Percentiles rank a stretch among this genome's conserved stretches.
Evolutionary conservation across 2,797 vertebrate genomes (phyloP).

Genomic region (Vipera latastei): DNA sequence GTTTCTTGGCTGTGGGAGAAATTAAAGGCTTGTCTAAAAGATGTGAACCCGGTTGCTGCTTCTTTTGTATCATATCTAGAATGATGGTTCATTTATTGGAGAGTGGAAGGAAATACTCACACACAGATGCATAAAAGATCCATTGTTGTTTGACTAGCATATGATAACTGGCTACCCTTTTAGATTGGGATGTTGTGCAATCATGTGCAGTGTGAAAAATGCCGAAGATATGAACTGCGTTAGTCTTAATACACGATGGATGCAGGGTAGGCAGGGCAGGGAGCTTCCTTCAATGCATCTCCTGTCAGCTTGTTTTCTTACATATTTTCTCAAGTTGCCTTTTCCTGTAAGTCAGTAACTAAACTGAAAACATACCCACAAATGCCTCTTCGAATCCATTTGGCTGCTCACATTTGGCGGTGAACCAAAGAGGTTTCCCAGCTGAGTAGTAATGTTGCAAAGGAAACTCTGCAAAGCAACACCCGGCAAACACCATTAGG

Average conservation of each 20-base stretch:
- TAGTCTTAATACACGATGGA: background rate
- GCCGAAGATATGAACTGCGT: background rate
- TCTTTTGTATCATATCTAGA: background rate
- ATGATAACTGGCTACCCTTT: background rate
- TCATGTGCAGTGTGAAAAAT: background rate
- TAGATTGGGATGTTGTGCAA: background rate
- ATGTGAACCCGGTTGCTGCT: background rate
- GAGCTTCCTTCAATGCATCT: background rate
- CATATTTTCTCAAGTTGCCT: background rate
- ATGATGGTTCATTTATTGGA: background rate
- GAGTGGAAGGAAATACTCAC: background rate
- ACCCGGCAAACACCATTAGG: background rate
- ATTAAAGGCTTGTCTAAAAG: background rate
- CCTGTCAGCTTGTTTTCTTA: background rate
- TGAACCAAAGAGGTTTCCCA: background rate
- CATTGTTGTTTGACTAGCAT: background rate
- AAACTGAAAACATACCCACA: slow-evolving; percentile 15
- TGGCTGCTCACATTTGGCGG: background rate
- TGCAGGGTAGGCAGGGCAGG: too few species aligned
- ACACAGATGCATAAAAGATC: background rate
- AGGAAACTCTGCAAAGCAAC: slow-evolving; percentile 9
- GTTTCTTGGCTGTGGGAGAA: background rate
- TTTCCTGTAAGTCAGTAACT: background rate
- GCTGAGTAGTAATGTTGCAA: background rate
- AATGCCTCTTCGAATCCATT: background rate